phyloP scores from a whole-genome alignment of 2,888 invertebrate genomes.

The Aphidoletes aphidimyza region DNA sequence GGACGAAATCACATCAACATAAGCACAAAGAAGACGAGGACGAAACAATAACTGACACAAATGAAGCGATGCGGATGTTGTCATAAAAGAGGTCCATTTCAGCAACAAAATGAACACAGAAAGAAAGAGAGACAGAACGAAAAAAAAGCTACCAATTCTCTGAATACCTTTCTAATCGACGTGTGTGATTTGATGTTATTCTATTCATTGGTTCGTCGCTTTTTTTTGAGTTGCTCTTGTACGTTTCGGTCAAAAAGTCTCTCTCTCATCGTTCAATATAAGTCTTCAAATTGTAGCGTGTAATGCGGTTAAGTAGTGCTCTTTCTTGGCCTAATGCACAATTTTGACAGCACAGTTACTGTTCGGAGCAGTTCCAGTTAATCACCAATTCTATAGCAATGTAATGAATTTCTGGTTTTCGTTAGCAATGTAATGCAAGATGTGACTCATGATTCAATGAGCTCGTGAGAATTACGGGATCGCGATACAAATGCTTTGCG shows the following conservation, averaged over 20 bases:
- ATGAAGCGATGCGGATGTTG: constrained; percentile 43
- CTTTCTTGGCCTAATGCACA: neutral
- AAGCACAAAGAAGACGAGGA: constrained; percentile 1
- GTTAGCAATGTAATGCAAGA: too few relatives aligned
- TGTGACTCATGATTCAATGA: neutral
- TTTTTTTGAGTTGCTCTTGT: neutral
- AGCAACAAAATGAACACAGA: neutral
- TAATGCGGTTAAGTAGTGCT: constrained; percentile 12
- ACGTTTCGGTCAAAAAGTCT: constrained; percentile 34
- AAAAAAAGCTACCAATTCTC: neutral
- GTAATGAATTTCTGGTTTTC: constrained; percentile 10
- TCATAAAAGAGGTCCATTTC: constrained; percentile 41
- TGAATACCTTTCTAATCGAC: constrained; percentile 35
- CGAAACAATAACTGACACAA: constrained; percentile 36
- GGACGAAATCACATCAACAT: too few relatives aligned
- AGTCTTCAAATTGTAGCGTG: neutral
- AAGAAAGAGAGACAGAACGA: neutral
- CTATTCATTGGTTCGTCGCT: neutral
- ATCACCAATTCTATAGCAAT: constrained; percentile 31
- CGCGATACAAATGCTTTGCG: neutral
- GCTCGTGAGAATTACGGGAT: neutral
- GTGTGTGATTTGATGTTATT: constrained; percentile 23
- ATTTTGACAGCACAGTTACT: too few relatives aligned
- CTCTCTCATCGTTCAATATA: neutral
- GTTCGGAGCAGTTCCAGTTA: constrained; percentile 19